Evolutionary conservation across 2,888 invertebrate genomes (phyloP).

Genomic region (Drosophila koepferae): DNA sequence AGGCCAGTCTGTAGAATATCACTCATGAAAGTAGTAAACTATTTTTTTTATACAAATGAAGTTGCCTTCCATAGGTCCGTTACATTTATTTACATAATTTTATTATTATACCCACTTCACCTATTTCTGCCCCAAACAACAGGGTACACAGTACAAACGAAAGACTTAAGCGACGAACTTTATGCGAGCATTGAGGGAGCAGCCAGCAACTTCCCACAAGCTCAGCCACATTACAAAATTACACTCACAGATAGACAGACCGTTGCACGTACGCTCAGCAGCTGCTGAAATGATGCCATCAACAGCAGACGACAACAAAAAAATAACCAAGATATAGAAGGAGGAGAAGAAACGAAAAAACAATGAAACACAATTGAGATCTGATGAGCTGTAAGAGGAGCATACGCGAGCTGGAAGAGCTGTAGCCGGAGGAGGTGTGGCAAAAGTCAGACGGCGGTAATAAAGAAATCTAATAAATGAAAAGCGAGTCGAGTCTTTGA

Average conservation of each 20-base stretch:
- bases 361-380: slow-evolving; percentile 40
- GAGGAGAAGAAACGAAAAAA: slow-evolving; percentile 18
- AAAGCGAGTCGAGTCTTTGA: slow-evolving; percentile 43
- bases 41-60: not conserved
- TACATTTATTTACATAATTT: not conserved
- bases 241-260: slow-evolving; percentile 29
- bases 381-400: slow-evolving; percentile 23
- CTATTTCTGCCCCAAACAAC: slow-evolving; percentile 2
- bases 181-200: slow-evolving; percentile 65
- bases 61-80: no score
- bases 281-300: slow-evolving; percentile 82
- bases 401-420: slow-evolving; percentile 3
- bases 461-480: slow-evolving; percentile 72
- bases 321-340: slow-evolving; percentile 6
- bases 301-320: slow-evolving; percentile 65
- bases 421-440: slow-evolving; percentile 35
- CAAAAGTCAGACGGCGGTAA: slow-evolving; percentile 55
- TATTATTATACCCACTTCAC: slow-evolving; percentile 13
- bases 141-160: slow-evolving; percentile 43
- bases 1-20: not conserved
- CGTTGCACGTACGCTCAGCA: slow-evolving; percentile 49
- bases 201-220: slow-evolving; percentile 71
- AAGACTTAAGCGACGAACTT: slow-evolving; percentile 75
- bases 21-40: not conserved
- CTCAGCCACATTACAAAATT: slow-evolving; percentile 64